Percentiles rank a stretch among this genome's conserved stretches.
These are phyloP conservation scores for Aegotheles bennettii DNA, from an alignment of 2,113 vertebrate genomes.

Conservation along the genomic window DNA sequence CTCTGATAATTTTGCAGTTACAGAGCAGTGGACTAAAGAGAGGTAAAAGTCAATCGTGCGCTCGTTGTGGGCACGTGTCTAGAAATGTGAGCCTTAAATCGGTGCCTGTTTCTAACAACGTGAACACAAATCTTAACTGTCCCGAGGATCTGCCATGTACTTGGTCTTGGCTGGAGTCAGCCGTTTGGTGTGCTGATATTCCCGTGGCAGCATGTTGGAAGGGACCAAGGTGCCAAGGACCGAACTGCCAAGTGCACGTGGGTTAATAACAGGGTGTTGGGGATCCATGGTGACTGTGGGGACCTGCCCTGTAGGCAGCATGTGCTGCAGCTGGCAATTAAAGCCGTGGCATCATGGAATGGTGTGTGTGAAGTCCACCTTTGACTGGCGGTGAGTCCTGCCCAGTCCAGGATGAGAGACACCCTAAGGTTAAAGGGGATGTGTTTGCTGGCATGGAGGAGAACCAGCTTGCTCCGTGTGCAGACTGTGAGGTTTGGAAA, in stretches of 20 bases:
- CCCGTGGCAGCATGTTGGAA: accelerated
- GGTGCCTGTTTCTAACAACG: neutral
- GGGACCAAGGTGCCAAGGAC: neutral
- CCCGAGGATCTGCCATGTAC: neutral
- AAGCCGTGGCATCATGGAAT: accelerated
- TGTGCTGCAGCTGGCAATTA: neutral
- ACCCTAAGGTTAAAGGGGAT: neutral
- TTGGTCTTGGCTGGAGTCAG: neutral
- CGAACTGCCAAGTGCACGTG: neutral
- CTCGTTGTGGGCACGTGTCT: neutral
- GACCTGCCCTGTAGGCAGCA: neutral
- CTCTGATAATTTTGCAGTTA: neutral
- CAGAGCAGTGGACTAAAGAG: neutral
- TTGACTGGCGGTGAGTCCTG: neutral
- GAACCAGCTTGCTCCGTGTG: neutral
- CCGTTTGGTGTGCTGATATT: accelerated
- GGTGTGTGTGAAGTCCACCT: neutral
- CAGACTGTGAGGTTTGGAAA: neutral
- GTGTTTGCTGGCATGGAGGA: neutral
- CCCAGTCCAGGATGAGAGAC: neutral
- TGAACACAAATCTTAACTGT: neutral
- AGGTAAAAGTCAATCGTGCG: neutral
- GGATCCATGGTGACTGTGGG: neutral
- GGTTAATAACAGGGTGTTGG: neutral
- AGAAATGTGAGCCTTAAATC: neutral